phyloP scores from a whole-genome alignment of 2,888 invertebrate genomes.

The Lamellibrachia satsuma region DNA sequence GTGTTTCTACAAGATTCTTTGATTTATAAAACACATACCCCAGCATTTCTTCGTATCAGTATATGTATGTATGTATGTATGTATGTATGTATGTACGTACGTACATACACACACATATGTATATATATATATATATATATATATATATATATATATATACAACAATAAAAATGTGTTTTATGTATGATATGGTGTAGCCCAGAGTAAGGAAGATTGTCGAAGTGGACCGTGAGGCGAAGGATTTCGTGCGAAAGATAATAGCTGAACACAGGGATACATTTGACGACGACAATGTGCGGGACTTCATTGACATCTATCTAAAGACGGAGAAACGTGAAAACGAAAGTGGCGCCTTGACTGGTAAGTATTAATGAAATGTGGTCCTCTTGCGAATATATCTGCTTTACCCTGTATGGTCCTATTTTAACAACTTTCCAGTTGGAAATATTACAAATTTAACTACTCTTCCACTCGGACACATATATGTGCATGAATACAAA shows the following conservation, averaged over 20 bases:
- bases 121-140: too few relatives aligned
- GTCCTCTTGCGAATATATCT: background rate
- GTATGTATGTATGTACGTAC: too few relatives aligned
- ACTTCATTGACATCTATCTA: slow-evolving; percentile 22
- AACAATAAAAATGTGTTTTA: too few relatives aligned
- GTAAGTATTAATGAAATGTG: background rate
- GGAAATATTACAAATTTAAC: background rate
- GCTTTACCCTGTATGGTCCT: background rate
- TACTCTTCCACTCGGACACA: background rate
- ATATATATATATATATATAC: background rate
- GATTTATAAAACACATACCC: too few relatives aligned
- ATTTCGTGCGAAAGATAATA: slow-evolving; percentile 13
- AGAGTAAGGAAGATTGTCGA: background rate
- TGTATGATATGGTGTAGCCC: background rate
- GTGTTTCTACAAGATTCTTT: too few relatives aligned
- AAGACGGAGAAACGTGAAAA: slow-evolving; percentile 13
- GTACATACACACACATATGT: too few relatives aligned
- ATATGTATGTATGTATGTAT: too few relatives aligned
- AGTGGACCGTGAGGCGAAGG: background rate
- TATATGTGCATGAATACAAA: background rate
- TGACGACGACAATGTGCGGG: slow-evolving; percentile 13
- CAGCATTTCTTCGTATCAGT: too few relatives aligned
- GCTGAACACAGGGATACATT: slow-evolving; percentile 18
- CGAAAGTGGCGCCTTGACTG: background rate
- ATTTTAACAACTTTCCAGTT: background rate